Conservation (phyloP, 2,113 vertebrate genomes). For the Bubo blakistoni region DNA sequence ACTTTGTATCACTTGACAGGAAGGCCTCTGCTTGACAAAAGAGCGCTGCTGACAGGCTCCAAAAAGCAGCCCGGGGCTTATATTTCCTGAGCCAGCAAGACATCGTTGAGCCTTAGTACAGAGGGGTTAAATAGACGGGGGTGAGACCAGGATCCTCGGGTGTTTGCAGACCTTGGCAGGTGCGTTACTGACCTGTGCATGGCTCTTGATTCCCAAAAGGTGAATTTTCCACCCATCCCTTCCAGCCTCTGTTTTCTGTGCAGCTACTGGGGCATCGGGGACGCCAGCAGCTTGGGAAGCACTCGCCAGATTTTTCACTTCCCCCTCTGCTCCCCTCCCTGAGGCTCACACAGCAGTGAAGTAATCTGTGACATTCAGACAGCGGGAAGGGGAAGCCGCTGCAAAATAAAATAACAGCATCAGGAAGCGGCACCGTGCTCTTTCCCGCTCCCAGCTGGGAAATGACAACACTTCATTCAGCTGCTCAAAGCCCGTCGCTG, state of each 20-base stretch:
- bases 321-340: not conserved
- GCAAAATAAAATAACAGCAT: conserved; percentile 61
- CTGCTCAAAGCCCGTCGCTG: not conserved
- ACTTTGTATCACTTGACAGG: conserved; percentile 61
- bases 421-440: conserved; percentile 39
- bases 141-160: not conserved
- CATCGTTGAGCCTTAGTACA: not conserved
- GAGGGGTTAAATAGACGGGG: not conserved
- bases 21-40: conserved; percentile 56
- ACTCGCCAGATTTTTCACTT: not conserved
- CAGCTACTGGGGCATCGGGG: not conserved
- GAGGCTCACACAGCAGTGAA: conserved; percentile 8
- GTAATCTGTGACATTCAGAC: conserved; percentile 57
- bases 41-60: conserved; percentile 41
- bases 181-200: not conserved
- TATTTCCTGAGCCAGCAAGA: conserved; percentile 22
- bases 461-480: conserved; percentile 50
- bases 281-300: not conserved
- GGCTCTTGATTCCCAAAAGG: not conserved
- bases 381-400: conserved; percentile 59
- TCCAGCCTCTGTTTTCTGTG: not conserved
- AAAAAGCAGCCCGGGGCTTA: not conserved
- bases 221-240: not conserved
- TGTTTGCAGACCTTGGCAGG: not conserved
- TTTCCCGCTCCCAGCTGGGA: conserved; percentile 53